Evolutionary conservation across 2,888 invertebrate species (phyloP), one percentile per base, ranked within the genome.

Genomic region (Pandemis cinnamomeana): DNA sequence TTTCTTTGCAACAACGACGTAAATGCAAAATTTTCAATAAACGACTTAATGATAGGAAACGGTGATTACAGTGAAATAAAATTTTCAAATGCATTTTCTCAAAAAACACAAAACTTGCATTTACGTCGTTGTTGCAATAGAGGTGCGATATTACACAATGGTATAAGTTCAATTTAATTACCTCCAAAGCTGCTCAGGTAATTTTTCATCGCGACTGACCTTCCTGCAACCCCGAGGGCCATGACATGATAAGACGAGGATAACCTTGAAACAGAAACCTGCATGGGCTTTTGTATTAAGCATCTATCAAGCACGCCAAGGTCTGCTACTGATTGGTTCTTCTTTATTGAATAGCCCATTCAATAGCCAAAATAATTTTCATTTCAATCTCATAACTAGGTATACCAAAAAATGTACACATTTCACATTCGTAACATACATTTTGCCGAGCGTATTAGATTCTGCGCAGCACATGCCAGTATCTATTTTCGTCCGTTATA

Each of bases 281-380:
- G 48, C 46, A 64, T 42, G 72, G 48, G 44, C 53, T 67, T 72
- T 55, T 63, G 66, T 72, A n/a, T 42, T 10, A 51, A 61, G 60
- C 48, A 51, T 72, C 71, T 61, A 67, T 67, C 67, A 53, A 61
- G 5, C 67, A 41, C 60, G 68, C 55, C 72, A 68, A 69, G 68
- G 72, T 36, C 60, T 55, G n/a, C 55, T 71, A 53, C 58, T 51
- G 64, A 58, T 60, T 46, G 41, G 48, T 60, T 46, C 41, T 58
- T 66, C 58, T 44, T 53, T 27, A 62, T 63, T 71, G 58, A 66
- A 60, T 71, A 66, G 13, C 44, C n/a, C 67, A 15, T 46, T 60
- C 62, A 42, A 20, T 20, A 20, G 20, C 20, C 20, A 20, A 20
- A 20, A 20, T 20, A 20, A 20, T 0, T 20, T 20, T 20, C 20